Base-by-base conservation (phyloP, 2,113 vertebrate species). In the Typhlomys cinereus region DNA sequence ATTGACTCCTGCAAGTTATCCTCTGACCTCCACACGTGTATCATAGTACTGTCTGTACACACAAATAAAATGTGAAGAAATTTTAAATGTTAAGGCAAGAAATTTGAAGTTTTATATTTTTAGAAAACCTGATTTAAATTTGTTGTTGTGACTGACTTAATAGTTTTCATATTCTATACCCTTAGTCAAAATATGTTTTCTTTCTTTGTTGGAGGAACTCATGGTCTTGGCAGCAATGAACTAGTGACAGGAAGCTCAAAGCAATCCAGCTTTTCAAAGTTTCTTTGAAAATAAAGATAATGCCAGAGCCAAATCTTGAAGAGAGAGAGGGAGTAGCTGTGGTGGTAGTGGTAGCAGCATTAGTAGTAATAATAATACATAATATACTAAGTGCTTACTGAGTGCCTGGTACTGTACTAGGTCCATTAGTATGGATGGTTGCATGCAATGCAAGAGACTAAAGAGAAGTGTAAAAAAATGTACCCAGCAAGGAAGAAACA, bases 11-110 rank as follows among this genome's bases (percentile, higher is more conserved):
- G n/a, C n/a, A n/a, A n/a, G n/a, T n/a, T n/a, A n/a, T n/a, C n/a
- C n/a, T n/a, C n/a, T n/a, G n/a, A n/a, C n/a, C n/a, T n/a, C n/a
- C n/a, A n/a, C n/a, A n/a, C n/a, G n/a, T n/a, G n/a, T n/a, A n/a
- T n/a, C n/a, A n/a, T n/a, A n/a, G n/a, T n/a, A n/a, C n/a, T n/a
- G n/a, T n/a, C n/a, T n/a, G n/a, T n/a, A n/a, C n/a, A n/a, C n/a
- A n/a, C n/a, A n/a, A n/a, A 17, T 12, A 54, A 54, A 61, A 61
- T 61, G 59, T 27, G 23, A 61, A 61, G 59, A 9, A 20, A 7
- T 61, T 61, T 61, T 7, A 61, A 95, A 70, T 70, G 14, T 71
- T 91, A 85, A 85, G 90, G 36, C 25, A 80, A 82, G 48, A 84
- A 50, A n/a, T 84, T 41, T 54, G 83, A 81, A 87, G 52, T 69